Evolutionary conservation across 2,888 invertebrate genomes (phyloP), one percentile per base, ranked within the genome.

Genomic region (Linyphia triangularis): DNA sequence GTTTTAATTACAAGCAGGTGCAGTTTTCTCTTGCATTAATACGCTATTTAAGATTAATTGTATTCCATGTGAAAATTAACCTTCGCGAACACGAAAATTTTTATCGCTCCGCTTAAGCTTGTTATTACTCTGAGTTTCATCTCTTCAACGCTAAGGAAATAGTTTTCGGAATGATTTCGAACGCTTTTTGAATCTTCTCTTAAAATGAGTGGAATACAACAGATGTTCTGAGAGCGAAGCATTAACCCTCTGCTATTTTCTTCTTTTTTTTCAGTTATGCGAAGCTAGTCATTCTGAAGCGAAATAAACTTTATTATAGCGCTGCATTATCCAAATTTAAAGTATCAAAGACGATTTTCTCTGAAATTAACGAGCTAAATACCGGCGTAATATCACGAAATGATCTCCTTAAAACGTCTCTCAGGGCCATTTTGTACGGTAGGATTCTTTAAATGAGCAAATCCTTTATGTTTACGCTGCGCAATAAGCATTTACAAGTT

Each of bases 1-100:
- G 59, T 82, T 73, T 73, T 83, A 83, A 83, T 83, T 83, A 83
- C 73, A 51, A 63, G n/a, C 83, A 83, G 63, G 72, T 73, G 83
- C 72, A 33, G 22, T 43, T 72, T 79, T 83, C 73, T 73, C 83
- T 30, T 33, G 59, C 70, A 63, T 83, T 83, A 83, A 83, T 73
- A 63, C 83, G 37, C 30, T 26, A 65, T 30, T 72, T 72, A 83
- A 73, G 83, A 83, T 43, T 83, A 83, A 83, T 73, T 83, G 59
- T 72, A 82, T 82, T 70, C 59, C 70, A 57, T 59, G 70, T 37
- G 82, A 61, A 72, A 82, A 82, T 67, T 79, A 67, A 59, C 59
- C 75, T 26, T 61, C n/a, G 37, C 26, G 40, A 59, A 70, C n/a
- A 57, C 70, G 43, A 10, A 82, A n/a, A 37, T 59, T 70, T 70